phyloP scores from a whole-genome alignment of 2,113 vertebrate species.

The Ictidomys tridecemlineatus region DNA sequence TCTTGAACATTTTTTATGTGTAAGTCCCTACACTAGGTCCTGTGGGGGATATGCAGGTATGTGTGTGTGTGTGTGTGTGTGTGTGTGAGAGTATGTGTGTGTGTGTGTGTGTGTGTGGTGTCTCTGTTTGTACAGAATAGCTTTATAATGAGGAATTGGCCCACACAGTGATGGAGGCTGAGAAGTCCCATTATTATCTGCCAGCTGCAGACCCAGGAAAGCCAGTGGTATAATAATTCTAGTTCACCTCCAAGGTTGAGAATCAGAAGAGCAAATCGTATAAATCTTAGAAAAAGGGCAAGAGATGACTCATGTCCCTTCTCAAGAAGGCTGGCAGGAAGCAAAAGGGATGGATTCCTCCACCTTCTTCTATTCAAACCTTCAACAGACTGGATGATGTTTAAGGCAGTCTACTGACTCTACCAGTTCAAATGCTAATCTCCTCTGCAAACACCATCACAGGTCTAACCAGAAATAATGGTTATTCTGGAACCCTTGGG shows the following conservation, averaged over 20 bases:
- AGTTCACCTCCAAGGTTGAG: neutral
- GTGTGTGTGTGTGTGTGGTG: no score
- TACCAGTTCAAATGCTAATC: neutral
- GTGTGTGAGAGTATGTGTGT: neutral
- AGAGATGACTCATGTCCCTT: neutral
- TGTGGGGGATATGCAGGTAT: neutral
- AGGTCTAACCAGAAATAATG: neutral
- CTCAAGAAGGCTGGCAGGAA: neutral
- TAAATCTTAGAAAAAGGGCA: neutral
- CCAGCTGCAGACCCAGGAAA: neutral
- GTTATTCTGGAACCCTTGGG: neutral
- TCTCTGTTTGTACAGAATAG: neutral
- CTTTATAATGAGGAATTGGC: neutral
- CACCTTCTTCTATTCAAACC: neutral
- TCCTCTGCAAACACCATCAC: neutral
- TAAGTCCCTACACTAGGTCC: neutral
- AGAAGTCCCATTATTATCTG: neutral
- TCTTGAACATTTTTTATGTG: constrained; percentile 49
- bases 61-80: neutral
- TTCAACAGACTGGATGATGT: neutral
- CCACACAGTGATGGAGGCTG: neutral
- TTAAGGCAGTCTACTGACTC: neutral
- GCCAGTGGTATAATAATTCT: neutral
- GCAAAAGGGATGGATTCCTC: neutral
- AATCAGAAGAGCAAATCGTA: neutral